Conservation (phyloP, 2,888 invertebrate genomes). For the Protonemura montana region DNA sequence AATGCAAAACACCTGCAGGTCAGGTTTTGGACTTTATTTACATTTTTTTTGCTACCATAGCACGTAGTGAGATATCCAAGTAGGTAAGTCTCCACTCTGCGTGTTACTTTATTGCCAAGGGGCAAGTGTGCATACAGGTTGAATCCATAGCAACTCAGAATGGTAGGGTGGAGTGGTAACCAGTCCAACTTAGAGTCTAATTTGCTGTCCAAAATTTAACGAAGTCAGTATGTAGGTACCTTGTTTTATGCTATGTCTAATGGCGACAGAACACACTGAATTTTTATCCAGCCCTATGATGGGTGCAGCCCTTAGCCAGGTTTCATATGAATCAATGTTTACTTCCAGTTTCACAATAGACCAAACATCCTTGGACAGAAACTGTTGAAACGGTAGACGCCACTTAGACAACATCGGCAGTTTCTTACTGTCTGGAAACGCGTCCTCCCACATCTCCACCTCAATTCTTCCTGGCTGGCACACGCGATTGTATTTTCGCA, state of each 20-base stretch:
- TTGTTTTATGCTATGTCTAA: slow-evolving; percentile 15
- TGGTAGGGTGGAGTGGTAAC: no score
- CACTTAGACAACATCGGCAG: slow-evolving; percentile 61
- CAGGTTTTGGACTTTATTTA: no score
- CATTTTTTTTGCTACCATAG: no score
- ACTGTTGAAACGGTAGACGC: slow-evolving; percentile 61
- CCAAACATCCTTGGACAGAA: slow-evolving; percentile 45
- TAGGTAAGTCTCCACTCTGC: no score
- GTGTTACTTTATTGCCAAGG: no score
- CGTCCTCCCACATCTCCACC: slow-evolving; percentile 61
- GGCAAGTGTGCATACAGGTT: no score
- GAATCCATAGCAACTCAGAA: no score
- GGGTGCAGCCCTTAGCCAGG: slow-evolving; percentile 56
- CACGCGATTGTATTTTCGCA: slow-evolving; percentile 56
- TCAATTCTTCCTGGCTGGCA: slow-evolving; percentile 59
- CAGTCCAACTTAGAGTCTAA: no score
- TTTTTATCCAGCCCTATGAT: slow-evolving; percentile 18
- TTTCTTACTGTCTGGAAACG: slow-evolving; percentile 58
- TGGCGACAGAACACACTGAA: slow-evolving; percentile 36
- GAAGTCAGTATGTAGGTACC: no score
- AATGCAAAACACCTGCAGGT: no score
- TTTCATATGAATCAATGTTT: slow-evolving; percentile 60
- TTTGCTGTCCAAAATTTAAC: no score
- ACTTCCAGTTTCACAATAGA: slow-evolving; percentile 57
- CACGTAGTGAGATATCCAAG: no score